phyloP scores from a whole-genome alignment of 2,113 vertebrate genomes.

The Channa maculata region DNA sequence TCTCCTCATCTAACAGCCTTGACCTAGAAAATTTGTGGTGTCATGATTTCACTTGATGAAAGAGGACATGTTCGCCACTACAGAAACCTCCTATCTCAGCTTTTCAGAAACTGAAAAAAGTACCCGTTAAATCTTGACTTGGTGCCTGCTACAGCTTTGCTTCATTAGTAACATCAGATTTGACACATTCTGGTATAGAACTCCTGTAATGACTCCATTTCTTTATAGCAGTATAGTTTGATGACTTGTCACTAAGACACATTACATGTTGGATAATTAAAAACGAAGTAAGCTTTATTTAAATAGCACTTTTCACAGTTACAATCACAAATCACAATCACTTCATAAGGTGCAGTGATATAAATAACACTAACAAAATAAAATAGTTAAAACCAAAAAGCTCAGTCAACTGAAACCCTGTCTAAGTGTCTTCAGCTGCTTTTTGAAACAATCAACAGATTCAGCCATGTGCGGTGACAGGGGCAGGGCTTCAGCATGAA shows the following conservation, averaged over 20 bases:
- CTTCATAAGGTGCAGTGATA: no score
- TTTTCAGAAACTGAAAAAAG: constrained; percentile 9
- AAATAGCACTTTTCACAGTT: no score
- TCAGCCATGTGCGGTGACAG: no score
- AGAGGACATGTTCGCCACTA: constrained; percentile 24
- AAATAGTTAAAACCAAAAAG: no score
- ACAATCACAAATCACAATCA: no score
- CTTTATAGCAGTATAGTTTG: constrained; percentile 8
- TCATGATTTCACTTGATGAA: constrained; percentile 55
- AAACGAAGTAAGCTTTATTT: no score
- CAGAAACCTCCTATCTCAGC: constrained; percentile 20
- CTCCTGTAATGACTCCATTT: constrained; percentile 16
- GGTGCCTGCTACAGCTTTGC: constrained; percentile 7
- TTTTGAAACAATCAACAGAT: no score
- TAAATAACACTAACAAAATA: no score
- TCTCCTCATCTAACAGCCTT: constrained; percentile 20
- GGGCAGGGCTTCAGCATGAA: no score
- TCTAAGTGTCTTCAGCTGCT: no score
- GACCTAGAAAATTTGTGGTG: constrained; percentile 62
- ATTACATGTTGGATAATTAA: constrained; percentile 34
- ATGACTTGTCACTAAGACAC: constrained; percentile 40
- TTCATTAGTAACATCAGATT: neutral
- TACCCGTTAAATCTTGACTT: neutral
- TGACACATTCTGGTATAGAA: neutral
- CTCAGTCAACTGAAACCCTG: no score